Evolutionary conservation across 2,797 vertebrate genomes (phyloP).

Genomic region (Tangara arthus): DNA sequence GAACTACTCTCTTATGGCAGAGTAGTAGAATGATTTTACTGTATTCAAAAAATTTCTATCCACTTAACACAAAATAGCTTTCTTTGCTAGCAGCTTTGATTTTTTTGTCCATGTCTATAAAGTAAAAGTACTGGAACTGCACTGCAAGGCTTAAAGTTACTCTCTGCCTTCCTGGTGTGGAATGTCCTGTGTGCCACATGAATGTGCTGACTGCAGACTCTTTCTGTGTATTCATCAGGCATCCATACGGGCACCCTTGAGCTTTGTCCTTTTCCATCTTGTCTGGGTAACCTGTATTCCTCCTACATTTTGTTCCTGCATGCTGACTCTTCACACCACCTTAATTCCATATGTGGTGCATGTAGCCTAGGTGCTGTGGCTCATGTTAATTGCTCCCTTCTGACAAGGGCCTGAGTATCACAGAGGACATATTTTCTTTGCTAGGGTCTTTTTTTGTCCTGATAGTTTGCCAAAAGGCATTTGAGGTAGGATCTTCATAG

Average conservation of each 20-base stretch:
- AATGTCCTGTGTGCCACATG: rapidly evolving
- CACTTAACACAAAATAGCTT: not conserved
- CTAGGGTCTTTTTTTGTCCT: not conserved
- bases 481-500: not conserved
- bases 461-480: not conserved
- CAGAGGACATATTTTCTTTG: not conserved
- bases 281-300: not conserved
- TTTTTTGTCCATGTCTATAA: not conserved
- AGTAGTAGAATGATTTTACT: not conserved
- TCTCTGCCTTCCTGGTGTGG: not conserved
- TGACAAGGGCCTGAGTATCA: not conserved
- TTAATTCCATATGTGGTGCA: not conserved
- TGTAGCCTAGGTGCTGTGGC: not conserved
- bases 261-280: not conserved
- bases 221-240: not conserved
- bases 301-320: not conserved
- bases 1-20: not conserved
- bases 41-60: not conserved
- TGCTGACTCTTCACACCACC: not conserved
- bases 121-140: not conserved
- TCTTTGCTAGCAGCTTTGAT: not conserved
- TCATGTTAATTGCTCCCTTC: not conserved
- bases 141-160: not conserved
- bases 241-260: not conserved
- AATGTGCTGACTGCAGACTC: not conserved